These are phyloP conservation scores for Limosa lapponica DNA, from an alignment of 2,797 vertebrate species.

Conservation along the genomic window DNA sequence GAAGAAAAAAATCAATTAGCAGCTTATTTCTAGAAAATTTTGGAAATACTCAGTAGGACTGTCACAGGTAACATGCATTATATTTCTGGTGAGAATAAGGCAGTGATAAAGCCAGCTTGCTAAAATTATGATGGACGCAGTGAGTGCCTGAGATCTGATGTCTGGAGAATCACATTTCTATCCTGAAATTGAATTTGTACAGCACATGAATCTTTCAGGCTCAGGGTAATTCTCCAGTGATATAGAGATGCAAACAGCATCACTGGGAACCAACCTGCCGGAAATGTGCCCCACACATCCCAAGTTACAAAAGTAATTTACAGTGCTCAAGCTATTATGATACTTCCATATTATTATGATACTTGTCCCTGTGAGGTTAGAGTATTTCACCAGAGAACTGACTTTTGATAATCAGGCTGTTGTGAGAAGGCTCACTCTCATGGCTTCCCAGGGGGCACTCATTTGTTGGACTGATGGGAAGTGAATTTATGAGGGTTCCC, in stretches of 20 bases:
- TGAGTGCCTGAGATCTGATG: background rate
- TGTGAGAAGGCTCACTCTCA: constrained; percentile 19
- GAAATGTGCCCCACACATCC: background rate
- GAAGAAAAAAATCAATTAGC: background rate
- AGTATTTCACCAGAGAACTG: background rate
- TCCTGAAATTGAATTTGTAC: constrained; percentile 30
- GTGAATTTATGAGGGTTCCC: constrained; percentile 38
- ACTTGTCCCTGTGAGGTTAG: background rate
- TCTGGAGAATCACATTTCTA: background rate
- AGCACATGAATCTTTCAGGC: constrained; percentile 21
- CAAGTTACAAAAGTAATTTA: constrained; percentile 31
- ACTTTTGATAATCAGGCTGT: background rate
- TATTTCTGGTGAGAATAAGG: background rate
- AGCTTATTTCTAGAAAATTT: background rate
- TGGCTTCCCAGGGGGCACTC: background rate
- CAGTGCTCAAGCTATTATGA: background rate
- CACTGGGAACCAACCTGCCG: background rate
- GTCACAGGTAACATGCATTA: background rate
- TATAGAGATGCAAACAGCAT: background rate
- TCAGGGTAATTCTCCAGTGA: constrained; percentile 14
- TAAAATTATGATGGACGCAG: background rate
- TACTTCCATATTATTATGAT: background rate
- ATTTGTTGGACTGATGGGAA: constrained; percentile 30
- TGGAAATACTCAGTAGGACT: background rate
- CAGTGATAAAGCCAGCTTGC: background rate